Evolutionary conservation across 2,888 invertebrate species (phyloP).

Genomic region (Eilema sororculum): DNA sequence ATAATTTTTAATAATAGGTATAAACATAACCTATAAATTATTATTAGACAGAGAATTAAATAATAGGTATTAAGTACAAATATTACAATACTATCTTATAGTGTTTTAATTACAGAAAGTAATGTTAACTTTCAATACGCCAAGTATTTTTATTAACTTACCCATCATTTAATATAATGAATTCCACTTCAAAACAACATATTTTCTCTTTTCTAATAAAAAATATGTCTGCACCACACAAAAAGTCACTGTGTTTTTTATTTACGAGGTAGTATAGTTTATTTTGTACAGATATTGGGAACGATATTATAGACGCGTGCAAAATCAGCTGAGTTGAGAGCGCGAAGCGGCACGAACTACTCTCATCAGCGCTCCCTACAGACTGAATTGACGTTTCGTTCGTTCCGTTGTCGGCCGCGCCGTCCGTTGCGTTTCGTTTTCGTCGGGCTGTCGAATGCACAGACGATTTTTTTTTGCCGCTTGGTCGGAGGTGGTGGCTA

Average conservation of each 20-base stretch:
- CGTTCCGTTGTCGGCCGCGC: constrained; percentile 33
- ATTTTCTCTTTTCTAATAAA: constrained; percentile 36
- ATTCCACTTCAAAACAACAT: constrained; percentile 55
- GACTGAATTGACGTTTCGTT: constrained; percentile 75
- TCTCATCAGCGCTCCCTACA: constrained; percentile 65
- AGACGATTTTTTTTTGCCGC: constrained; percentile 52
- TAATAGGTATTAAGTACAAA: neutral
- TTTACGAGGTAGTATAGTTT: constrained; percentile 58
- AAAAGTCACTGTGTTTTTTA: constrained; percentile 55
- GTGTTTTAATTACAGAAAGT: neutral
- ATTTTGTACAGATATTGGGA: constrained; percentile 50
- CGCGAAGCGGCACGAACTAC: constrained; percentile 59
- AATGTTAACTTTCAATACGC: neutral
- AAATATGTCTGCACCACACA: constrained; percentile 57
- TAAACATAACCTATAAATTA: constrained; percentile 51
- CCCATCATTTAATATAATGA: constrained; percentile 64
- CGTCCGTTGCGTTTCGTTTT: constrained; percentile 51
- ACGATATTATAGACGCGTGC: constrained; percentile 71
- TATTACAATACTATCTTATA: neutral
- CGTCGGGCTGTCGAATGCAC: constrained; percentile 53
- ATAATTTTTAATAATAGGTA: neutral
- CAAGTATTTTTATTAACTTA: constrained; percentile 55
- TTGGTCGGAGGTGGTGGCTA: constrained; percentile 46
- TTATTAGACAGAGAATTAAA: neutral
- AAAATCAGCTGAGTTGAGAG: constrained; percentile 68